Evolutionary conservation across 1,140 invertebrate genomes (phyloP), one percentile per base, ranked within the genome.

Genomic region (Chelonus insularis): DNA sequence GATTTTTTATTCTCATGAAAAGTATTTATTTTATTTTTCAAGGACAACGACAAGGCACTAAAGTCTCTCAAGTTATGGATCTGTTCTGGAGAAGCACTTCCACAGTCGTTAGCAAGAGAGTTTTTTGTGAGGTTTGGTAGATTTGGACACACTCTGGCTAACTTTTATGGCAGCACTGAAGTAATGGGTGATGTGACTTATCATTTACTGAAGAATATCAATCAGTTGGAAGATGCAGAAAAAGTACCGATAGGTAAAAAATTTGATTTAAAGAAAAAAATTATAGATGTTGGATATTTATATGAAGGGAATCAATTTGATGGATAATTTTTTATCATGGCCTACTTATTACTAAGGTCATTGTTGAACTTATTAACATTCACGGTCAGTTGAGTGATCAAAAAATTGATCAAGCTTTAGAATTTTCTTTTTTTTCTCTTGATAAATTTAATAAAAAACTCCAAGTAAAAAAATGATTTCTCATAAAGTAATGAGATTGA

Each of bases 111-210:
- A 11, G 89, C 88, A 0, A 73, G 85, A 32, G 84, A 91, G 66
- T 94, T 94, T 77, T 93, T 91, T 72, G 73, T 82, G 18, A 84
- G 85, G 60, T 94, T 93, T 60, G 70, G 78, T 3, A 75, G 82
- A 54, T 79, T 82, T 1, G 76, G 81, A 0, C 86, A 88, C 59
- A 80, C 83, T 11, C 72, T 95, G 6, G 91, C 88, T 47, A 96
- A 96, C 71, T 94, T 94, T 73, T 96, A 95, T 68, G 93, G 93
- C 0, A 94, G 92, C 63, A 95, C 93, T 0, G 93, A 96, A 77
- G 86, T 92, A 8, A 91, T 91, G 89, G 91, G 89, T 0, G 91
- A 93, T 71, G 90, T 93, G 2, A 91, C 90, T 0, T 91, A 85
- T 68, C 84, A 88, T 52, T 66, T 84, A 1, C 77, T 89, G 8